phyloP scores from a whole-genome alignment of 2,113 vertebrate species.

The Rhagologus leucostigma region DNA sequence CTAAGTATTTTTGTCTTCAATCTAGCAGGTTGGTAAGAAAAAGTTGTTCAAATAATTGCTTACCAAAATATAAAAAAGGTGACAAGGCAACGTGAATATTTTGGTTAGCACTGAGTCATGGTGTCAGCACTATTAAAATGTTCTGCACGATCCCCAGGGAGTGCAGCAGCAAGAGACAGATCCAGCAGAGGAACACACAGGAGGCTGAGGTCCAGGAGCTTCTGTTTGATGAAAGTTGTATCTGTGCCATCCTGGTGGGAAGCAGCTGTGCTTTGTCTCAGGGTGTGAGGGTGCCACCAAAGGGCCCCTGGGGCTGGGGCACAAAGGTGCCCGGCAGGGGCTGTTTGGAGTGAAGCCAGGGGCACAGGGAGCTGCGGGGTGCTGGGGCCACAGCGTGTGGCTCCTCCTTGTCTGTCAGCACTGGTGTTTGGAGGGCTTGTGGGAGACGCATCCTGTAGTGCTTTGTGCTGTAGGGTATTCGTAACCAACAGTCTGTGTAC shows the following conservation, averaged over 20 bases:
- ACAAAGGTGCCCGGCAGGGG: neutral
- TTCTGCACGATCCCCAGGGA: neutral
- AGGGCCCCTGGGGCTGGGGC: neutral
- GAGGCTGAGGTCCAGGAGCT: neutral
- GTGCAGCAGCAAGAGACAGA: neutral
- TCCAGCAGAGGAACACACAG: neutral
- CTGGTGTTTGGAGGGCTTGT: neutral
- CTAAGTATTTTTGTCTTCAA: neutral
- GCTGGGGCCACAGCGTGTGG: neutral
- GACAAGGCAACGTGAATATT: neutral
- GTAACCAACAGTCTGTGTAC: neutral
- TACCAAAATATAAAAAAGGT: neutral
- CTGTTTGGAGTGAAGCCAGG: neutral
- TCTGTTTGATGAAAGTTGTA: accelerated
- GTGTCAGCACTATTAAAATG: neutral
- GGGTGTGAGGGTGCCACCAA: neutral
- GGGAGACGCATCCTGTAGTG: neutral
- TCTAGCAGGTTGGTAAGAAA: neutral
- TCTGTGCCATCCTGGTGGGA: neutral
- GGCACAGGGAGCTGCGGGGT: neutral
- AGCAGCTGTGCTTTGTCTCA: neutral
- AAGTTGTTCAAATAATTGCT: neutral
- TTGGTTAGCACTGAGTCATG: neutral
- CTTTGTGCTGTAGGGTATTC: neutral
- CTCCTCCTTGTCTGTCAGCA: neutral